Percentiles rank a stretch among this genome's conserved stretches.
These are phyloP conservation scores for Aleiodes testaceus DNA, from an alignment of 2,888 invertebrate species.

Conservation along the genomic window DNA sequence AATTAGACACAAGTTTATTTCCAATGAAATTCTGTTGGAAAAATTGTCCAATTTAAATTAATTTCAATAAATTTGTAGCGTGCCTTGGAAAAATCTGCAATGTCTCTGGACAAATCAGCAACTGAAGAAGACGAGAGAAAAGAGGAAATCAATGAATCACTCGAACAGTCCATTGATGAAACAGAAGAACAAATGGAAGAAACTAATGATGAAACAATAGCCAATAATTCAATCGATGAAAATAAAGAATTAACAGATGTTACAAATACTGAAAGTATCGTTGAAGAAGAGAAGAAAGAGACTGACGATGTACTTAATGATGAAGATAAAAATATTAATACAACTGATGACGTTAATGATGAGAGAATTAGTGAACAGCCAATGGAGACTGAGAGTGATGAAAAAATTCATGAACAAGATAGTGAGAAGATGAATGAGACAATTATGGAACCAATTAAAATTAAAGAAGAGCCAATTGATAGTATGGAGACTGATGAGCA, in stretches of 20 bases:
- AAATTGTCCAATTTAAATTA: slow-evolving; percentile 6
- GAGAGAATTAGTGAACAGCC: slow-evolving; percentile 41
- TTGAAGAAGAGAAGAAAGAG: slow-evolving; percentile 71
- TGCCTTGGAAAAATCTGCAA: slow-evolving; percentile 65
- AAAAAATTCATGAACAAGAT: slow-evolving; percentile 74
- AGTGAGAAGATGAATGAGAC: slow-evolving; percentile 42
- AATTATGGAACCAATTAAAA: slow-evolving; percentile 75
- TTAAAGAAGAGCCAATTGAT: slow-evolving; percentile 49
- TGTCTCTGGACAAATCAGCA: slow-evolving; percentile 59
- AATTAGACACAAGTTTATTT: no score
- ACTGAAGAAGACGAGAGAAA: slow-evolving; percentile 64
- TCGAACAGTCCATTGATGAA: slow-evolving; percentile 60
- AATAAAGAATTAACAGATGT: slow-evolving; percentile 24
- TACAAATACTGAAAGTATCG: slow-evolving; percentile 47
- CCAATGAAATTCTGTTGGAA: no score
- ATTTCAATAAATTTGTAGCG: slow-evolving; percentile 56
- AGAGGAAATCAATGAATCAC: slow-evolving; percentile 56
- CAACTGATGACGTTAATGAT: slow-evolving; percentile 68
- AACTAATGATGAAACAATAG: slow-evolving; percentile 57
- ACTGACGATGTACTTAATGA: slow-evolving; percentile 75
- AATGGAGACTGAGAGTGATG: slow-evolving; percentile 53
- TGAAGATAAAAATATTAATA: slow-evolving; percentile 48
- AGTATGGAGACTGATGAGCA: slow-evolving; percentile 54
- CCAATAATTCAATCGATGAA: slow-evolving; percentile 56
- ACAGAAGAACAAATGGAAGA: slow-evolving; percentile 61